Evolutionary conservation across 2,888 invertebrate genomes (phyloP).

Genomic region (Cryptus viduatorius): DNA sequence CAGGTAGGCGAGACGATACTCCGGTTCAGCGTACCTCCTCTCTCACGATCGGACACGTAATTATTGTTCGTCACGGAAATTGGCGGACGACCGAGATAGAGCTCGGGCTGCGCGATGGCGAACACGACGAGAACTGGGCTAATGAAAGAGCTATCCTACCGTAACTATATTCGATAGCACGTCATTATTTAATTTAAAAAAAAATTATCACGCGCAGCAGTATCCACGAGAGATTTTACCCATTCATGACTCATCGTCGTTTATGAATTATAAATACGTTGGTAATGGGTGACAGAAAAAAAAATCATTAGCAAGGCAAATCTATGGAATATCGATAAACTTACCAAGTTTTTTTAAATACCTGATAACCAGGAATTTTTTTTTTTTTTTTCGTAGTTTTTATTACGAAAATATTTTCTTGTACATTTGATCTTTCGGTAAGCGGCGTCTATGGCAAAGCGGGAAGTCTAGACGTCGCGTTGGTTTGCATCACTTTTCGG

Average conservation of each 20-base stretch:
- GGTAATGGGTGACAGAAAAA: slow-evolving; percentile 5
- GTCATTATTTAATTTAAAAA: slow-evolving; percentile 65
- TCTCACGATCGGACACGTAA: slow-evolving; percentile 65
- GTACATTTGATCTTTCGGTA: not conserved
- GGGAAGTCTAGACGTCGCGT: slow-evolving; percentile 3
- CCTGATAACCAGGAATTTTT: not conserved
- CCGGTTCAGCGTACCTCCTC: slow-evolving; percentile 24
- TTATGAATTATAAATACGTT: slow-evolving; percentile 29
- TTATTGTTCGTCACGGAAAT: slow-evolving; percentile 67
- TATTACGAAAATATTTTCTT: not conserved
- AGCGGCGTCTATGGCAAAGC: not conserved
- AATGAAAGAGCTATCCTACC: slow-evolving; percentile 66
- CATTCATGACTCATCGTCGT: slow-evolving; percentile 30
- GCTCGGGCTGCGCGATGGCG: slow-evolving; percentile 10
- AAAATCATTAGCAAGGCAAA: slow-evolving; percentile 16
- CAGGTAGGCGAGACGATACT: slow-evolving; percentile 27
- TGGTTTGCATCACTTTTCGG: slow-evolving; percentile 14
- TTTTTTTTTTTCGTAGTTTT: too few species aligned
- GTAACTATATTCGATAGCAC: slow-evolving; percentile 64
- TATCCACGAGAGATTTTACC: slow-evolving; percentile 6
- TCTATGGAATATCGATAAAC: not conserved
- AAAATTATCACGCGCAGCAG: slow-evolving; percentile 15
- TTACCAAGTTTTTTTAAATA: not conserved
- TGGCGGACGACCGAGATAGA: slow-evolving; percentile 58
- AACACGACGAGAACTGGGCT: slow-evolving; percentile 57